These are phyloP conservation scores for Rapana venosa DNA, from an alignment of 2,888 invertebrate genomes.

Conservation along the genomic window DNA sequence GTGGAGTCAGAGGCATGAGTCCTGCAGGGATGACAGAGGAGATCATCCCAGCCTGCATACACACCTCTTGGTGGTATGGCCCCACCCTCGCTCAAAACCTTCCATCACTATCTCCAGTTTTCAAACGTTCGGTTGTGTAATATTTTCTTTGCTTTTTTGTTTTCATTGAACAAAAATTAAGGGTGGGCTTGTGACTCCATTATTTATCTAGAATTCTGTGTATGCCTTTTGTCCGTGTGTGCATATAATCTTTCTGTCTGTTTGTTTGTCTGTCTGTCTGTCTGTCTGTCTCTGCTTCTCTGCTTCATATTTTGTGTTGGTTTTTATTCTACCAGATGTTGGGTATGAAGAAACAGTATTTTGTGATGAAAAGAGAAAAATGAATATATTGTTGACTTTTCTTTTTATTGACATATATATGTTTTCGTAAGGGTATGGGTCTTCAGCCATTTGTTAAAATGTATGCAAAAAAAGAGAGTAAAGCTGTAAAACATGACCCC, in stretches of 20 bases:
- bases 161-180: not conserved
- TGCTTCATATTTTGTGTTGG: no score
- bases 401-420: no score
- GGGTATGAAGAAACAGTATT: no score
- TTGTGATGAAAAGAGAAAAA: no score
- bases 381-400: no score
- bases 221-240: not conserved
- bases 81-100: slow-evolving; percentile 11
- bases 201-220: not conserved
- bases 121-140: not conserved
- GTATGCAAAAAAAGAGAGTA: no score
- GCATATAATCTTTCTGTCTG: not conserved
- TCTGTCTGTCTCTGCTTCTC: not conserved
- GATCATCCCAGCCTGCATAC: not conserved
- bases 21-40: not conserved
- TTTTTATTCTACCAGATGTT: no score
- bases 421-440: no score
- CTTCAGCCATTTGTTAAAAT: no score
- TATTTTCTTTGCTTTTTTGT: not conserved
- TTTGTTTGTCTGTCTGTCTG: not conserved
- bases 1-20: slow-evolving; percentile 66
- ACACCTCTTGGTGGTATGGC: not conserved
- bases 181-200: not conserved
- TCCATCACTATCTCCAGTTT: not conserved
- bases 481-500: no score